Evolutionary conservation across 2,888 invertebrate species (phyloP).

Genomic region (Patella ulyssiponensis): DNA sequence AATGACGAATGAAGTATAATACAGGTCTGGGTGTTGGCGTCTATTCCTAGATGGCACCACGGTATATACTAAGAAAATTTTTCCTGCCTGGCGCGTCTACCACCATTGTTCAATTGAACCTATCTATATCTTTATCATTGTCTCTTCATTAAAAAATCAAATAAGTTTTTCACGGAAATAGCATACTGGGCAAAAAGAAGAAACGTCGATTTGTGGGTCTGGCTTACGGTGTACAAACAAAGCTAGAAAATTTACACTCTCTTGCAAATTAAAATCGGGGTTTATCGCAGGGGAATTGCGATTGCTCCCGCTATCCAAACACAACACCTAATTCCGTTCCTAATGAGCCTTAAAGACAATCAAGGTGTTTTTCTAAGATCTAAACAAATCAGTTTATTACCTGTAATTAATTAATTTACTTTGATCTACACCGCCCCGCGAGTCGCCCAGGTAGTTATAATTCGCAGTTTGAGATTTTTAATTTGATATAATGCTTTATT

Average conservation of each 20-base stretch:
- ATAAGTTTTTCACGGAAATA: background rate
- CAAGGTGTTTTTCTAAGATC: conserved; percentile 10
- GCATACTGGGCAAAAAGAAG: background rate
- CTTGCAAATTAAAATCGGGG: background rate
- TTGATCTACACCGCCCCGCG: background rate
- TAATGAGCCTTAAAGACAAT: background rate
- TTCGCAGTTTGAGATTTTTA: background rate
- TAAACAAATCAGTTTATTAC: conserved; percentile 12
- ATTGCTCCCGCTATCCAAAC: background rate
- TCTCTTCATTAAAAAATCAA: background rate
- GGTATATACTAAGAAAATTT: too few species aligned
- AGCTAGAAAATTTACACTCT: conserved; percentile 1
- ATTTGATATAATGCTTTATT: too few species aligned
- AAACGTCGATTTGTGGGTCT: background rate
- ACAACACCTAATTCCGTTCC: background rate
- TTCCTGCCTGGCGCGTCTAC: too few species aligned
- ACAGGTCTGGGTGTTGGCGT: too few species aligned
- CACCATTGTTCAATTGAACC: too few species aligned
- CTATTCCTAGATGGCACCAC: too few species aligned
- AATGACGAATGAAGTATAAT: too few species aligned
- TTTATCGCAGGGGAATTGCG: background rate
- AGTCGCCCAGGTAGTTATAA: conserved; percentile 4
- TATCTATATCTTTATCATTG: too few species aligned
- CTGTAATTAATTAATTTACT: background rate
- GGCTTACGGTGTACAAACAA: background rate